phyloP scores from a whole-genome alignment of 1,140 invertebrate species.

The Panagrolaimus sp. region DNA sequence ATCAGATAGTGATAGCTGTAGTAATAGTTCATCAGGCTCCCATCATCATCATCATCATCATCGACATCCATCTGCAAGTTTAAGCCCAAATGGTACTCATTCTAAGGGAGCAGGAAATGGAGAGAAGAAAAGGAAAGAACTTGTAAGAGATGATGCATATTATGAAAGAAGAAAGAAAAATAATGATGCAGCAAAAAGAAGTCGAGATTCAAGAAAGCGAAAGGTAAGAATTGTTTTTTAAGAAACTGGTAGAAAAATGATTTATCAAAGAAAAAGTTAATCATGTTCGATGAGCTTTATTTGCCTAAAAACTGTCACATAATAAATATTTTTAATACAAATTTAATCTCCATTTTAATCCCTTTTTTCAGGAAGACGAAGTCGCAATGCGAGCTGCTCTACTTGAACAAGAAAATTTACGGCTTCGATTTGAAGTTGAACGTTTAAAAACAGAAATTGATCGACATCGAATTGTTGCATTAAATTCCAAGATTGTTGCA shows the following conservation, averaged over 20 bases:
- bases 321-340: no score
- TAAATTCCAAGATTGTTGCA: constrained; percentile 21
- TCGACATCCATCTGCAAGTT: neutral
- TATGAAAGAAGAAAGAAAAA: constrained; percentile 81
- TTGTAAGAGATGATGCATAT: constrained; percentile 73
- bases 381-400: constrained; percentile 79
- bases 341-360: no score
- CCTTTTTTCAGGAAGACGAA: constrained; percentile 71
- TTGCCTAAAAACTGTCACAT: no score
- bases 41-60: neutral
- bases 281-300: no score
- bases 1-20: neutral
- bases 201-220: constrained; percentile 75
- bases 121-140: constrained; percentile 26
- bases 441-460: constrained; percentile 65
- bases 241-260: no score
- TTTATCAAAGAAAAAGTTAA: no score
- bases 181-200: constrained; percentile 88
- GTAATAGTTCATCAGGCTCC: neutral
- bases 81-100: neutral
- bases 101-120: neutral
- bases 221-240: constrained; percentile 63
- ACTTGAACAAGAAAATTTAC: constrained; percentile 73
- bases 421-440: constrained; percentile 67
- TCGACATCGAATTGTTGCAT: constrained; percentile 44